Evolutionary conservation across 2,113 vertebrate genomes (phyloP), one percentile per base, ranked within the genome.

Genomic region (Hirundichthys speculiger): DNA sequence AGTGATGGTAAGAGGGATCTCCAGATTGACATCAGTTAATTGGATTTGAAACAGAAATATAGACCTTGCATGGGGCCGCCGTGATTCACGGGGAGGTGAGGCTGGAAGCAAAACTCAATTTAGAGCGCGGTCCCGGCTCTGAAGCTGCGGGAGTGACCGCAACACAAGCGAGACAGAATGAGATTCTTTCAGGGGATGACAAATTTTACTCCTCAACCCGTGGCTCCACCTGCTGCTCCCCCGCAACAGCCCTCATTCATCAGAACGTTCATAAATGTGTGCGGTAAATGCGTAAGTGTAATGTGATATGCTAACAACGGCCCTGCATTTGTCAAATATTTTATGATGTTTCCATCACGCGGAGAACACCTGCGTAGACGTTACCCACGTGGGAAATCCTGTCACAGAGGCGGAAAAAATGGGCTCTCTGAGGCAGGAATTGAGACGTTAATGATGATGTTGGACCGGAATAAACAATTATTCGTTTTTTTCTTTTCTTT

Each of bases 391-490:
- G 73, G 71, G 67, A 65, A 61, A 59, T 63, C 19, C 71, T 81
- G 68, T 81, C 78, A 85, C 48, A 57, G 52, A 60, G 53, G 69
- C 53, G 68, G 69, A 75, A 56, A 56, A 76, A 63, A 81, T 60
- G 1, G n/a, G 53, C 27, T 72, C 69, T 77, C 59, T 3, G 57
- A 60, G 62, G 74, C 60, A 12, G 50, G 50, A 39, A 69, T 56
- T 34, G 34, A 72, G 59, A 79, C 52, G 34, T 65, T 56, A 77
- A 38, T 56, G 64, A 80, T 74, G 34, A 65, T 56, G 50, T 18
- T 53, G 63, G 57, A 69, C 55, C 59, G 61, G 52, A 74, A 77
- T 59, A 84, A 80, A 80, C 59, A 60, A 82, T 74, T 59, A 63
- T 74, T 64, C 63, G 5, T 9, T 34, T 34, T 34, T 34, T 10